A percentile compares a stretch with the other conserved stretches of the same genome.
Conservation (phyloP, 2,888 invertebrate species). For the Ectropis crepuscularia region DNA sequence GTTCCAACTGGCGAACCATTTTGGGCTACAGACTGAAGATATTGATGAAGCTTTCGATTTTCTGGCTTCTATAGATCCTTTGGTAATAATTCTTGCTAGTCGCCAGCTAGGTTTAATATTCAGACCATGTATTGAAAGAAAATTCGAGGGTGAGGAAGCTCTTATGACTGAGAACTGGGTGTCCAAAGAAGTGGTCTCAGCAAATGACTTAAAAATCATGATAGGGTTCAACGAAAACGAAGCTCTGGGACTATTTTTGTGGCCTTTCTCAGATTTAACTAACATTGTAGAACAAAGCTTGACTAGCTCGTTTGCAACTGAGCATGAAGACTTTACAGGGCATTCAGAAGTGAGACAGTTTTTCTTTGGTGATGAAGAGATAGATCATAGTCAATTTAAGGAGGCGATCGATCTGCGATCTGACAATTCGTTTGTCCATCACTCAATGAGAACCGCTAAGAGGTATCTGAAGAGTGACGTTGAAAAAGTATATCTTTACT, state of each 20-base stretch:
- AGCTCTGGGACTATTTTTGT: slow-evolving; percentile 17
- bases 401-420: slow-evolving; percentile 47
- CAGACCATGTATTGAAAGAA: slow-evolving; percentile 51
- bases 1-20: slow-evolving; percentile 44
- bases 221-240: slow-evolving; percentile 51
- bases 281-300: slow-evolving; percentile 37
- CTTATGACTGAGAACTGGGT: slow-evolving; percentile 48
- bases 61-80: slow-evolving; percentile 42
- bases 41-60: slow-evolving; percentile 49
- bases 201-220: slow-evolving; percentile 45
- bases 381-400: slow-evolving; percentile 33
- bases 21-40: slow-evolving; percentile 47
- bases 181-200: slow-evolving; percentile 38
- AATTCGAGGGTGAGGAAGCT: slow-evolving; percentile 46
- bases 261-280: slow-evolving; percentile 27
- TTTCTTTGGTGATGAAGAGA: slow-evolving; percentile 48
- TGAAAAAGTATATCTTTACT: slow-evolving; percentile 47
- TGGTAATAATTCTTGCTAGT: slow-evolving; percentile 45
- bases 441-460: slow-evolving; percentile 45
- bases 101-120: slow-evolving; percentile 36
- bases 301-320: slow-evolving; percentile 37
- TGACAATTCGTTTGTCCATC: slow-evolving; percentile 49
- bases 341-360: slow-evolving; percentile 39
- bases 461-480: slow-evolving; percentile 44
- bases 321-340: slow-evolving; percentile 39